Percentiles rank a stretch among this genome's conserved stretches.
These are phyloP conservation scores for Halictus ligatus DNA, from an alignment of 2,888 invertebrate species.

Conservation along the genomic window DNA sequence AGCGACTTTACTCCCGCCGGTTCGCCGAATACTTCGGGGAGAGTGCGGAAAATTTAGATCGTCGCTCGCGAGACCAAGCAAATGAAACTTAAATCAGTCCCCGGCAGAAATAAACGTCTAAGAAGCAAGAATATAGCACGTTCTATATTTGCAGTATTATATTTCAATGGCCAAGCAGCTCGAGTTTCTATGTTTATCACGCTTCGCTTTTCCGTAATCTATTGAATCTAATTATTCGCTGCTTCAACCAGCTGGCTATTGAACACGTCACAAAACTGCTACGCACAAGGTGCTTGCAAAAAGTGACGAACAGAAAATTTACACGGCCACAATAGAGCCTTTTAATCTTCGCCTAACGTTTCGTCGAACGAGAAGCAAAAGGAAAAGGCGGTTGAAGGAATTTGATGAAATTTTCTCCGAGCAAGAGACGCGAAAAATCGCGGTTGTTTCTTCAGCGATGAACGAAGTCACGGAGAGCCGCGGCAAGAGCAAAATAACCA, in stretches of 20 bases:
- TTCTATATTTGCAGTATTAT: too few species aligned
- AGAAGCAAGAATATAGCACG: background rate
- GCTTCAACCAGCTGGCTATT: background rate
- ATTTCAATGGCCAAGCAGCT: background rate
- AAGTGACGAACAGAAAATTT: background rate
- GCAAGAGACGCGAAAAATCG: background rate
- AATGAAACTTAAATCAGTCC: background rate
- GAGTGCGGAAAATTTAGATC: background rate
- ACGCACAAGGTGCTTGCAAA: background rate
- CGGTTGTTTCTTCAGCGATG: background rate
- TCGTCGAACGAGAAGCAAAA: background rate
- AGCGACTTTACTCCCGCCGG: background rate
- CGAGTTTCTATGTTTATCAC: background rate
- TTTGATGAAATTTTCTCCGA: background rate
- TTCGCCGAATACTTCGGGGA: too few species aligned
- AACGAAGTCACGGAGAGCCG: background rate
- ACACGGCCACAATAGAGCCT: background rate
- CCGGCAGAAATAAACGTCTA: background rate
- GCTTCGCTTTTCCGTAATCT: background rate
- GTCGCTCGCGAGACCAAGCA: background rate
- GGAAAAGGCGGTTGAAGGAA: background rate
- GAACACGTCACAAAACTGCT: background rate
- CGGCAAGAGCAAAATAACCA: background rate
- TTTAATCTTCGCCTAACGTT: background rate
- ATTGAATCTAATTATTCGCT: background rate